Evolutionary conservation across 2,797 vertebrate species (phyloP).

Genomic region (Melanotaenia nigrans): DNA sequence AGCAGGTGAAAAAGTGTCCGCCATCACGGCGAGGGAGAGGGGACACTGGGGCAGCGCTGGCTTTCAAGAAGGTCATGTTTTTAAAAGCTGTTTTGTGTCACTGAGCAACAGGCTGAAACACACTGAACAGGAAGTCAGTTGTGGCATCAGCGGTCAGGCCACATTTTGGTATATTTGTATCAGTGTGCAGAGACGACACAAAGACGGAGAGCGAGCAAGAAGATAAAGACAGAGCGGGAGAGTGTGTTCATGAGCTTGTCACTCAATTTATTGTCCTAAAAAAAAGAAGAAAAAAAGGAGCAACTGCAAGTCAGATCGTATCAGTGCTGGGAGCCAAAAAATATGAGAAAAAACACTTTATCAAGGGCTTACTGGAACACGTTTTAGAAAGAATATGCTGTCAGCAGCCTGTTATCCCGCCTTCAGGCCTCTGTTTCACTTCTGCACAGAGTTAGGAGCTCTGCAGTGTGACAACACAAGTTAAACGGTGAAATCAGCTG

Average conservation of each 20-base stretch:
- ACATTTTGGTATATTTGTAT: slow-evolving; percentile 78
- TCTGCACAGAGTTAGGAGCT: slow-evolving; percentile 60
- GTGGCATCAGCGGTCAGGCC: slow-evolving; percentile 82
- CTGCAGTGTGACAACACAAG: not conserved
- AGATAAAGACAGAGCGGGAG: slow-evolving; percentile 60
- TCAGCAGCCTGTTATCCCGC: slow-evolving; percentile 26
- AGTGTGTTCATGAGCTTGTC: slow-evolving; percentile 33
- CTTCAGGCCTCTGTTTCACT: slow-evolving; percentile 72
- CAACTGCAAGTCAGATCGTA: slow-evolving; percentile 17
- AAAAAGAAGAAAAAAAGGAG: not conserved
- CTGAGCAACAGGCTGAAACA: slow-evolving; percentile 71
- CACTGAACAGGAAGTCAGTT: slow-evolving; percentile 85
- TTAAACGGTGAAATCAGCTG: slow-evolving; percentile 1
- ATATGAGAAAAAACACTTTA: not conserved
- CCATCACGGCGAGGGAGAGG: slow-evolving; percentile 5
- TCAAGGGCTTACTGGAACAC: not conserved
- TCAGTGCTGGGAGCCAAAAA: slow-evolving; percentile 6
- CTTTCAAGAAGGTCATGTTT: slow-evolving; percentile 55
- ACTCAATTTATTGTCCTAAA: slow-evolving; percentile 3
- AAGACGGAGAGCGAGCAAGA: slow-evolving; percentile 11
- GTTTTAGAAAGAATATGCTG: slow-evolving; percentile 38
- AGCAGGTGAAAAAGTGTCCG: slow-evolving; percentile 10
- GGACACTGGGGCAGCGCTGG: not conserved
- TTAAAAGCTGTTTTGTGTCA: slow-evolving; percentile 66
- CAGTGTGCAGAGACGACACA: slow-evolving; percentile 61